phyloP scores from a whole-genome alignment of 2,797 vertebrate genomes.

The Gallinago nigripennis region DNA sequence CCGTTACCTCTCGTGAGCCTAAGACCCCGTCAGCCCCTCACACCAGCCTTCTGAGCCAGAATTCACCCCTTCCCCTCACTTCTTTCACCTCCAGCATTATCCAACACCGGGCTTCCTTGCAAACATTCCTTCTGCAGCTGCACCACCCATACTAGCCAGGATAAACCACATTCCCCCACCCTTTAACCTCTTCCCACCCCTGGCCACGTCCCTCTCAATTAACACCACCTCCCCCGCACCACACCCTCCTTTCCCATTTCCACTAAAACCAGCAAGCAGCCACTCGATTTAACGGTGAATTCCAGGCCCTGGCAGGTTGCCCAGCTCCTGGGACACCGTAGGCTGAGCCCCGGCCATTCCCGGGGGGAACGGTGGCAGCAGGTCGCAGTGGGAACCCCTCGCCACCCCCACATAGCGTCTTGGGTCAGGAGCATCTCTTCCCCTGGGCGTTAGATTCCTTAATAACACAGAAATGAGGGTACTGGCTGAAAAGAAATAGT shows the following conservation, averaged over 20 bases:
- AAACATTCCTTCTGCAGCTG: rapidly evolving
- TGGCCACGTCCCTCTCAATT: rapidly evolving
- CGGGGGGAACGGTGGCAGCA: not conserved
- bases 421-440: not conserved
- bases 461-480: not conserved
- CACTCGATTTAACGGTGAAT: rapidly evolving
- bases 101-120: not conserved
- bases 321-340: rapidly evolving
- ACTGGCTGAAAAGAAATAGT: rapidly evolving
- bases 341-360: not conserved
- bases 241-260: not conserved
- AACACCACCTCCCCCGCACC: not conserved
- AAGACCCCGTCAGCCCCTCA: rapidly evolving
- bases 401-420: rapidly evolving
- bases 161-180: rapidly evolving
- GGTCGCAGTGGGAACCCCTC: rapidly evolving
- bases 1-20: rapidly evolving
- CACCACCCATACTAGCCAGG: rapidly evolving
- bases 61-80: not conserved
- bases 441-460: rapidly evolving
- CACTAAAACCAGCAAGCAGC: not conserved
- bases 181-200: not conserved
- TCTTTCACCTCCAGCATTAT: not conserved
- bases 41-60: not conserved
- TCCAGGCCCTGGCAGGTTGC: rapidly evolving